These are phyloP conservation scores for Oreonectes daqikongensis DNA, from an alignment of 2,797 vertebrate species.

Conservation along the genomic window DNA sequence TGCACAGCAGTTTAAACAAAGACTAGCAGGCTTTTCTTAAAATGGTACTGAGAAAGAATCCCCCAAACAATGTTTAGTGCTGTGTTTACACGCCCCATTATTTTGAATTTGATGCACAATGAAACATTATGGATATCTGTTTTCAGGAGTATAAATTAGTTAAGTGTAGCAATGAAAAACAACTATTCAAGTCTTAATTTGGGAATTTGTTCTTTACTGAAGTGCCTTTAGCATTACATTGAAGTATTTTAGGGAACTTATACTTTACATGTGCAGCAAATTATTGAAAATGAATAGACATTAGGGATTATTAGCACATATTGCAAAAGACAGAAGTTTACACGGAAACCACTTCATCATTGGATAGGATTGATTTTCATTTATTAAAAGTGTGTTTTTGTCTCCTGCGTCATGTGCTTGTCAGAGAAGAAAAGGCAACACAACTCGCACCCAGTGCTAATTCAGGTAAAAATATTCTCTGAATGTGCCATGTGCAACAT, in stretches of 20 bases:
- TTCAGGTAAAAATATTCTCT: too few species aligned
- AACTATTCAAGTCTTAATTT: background rate
- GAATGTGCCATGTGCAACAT: too few species aligned
- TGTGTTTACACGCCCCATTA: slow-evolving; percentile 10
- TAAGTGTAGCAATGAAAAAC: background rate
- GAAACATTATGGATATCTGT: background rate
- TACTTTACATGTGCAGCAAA: background rate
- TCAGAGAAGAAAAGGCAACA: too few species aligned
- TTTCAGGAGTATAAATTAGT: background rate
- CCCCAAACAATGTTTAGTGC: background rate
- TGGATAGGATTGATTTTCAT: too few species aligned
- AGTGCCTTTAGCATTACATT: background rate
- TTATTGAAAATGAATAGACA: too few species aligned
- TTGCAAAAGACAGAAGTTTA: too few species aligned
- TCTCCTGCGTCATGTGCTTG: too few species aligned
- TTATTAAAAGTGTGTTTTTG: too few species aligned
- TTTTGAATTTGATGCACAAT: slow-evolving; percentile 23
- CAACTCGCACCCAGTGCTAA: too few species aligned
- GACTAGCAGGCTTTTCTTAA: slow-evolving; percentile 17
- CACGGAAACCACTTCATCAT: too few species aligned
- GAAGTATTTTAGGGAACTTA: background rate
- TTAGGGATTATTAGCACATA: too few species aligned
- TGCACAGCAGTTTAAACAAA: slow-evolving; percentile 30
- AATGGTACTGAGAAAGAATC: slow-evolving; percentile 5
- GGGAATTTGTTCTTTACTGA: background rate